These are phyloP conservation scores for Priocnemis perturbator DNA, from an alignment of 2,888 invertebrate genomes.

Conservation along the genomic window DNA sequence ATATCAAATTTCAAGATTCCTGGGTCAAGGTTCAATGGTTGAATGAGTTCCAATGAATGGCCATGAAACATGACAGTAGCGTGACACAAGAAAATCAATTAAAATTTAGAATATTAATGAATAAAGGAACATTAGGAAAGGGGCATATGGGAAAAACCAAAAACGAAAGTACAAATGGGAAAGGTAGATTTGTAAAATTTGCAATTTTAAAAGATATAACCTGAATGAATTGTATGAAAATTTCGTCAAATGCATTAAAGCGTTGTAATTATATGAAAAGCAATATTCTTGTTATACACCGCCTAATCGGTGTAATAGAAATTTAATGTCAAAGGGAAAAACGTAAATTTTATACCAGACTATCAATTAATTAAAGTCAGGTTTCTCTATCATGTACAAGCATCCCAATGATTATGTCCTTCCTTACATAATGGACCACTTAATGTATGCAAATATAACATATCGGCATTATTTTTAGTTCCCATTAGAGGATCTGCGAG, in stretches of 20 bases:
- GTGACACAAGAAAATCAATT: conserved; percentile 12
- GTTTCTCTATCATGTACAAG: conserved; percentile 15
- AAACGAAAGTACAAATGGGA: neutral
- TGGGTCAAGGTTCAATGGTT: conserved; percentile 58
- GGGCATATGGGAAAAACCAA: neutral
- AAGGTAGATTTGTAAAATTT: neutral
- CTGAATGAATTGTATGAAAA: neutral
- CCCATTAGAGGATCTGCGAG: neutral
- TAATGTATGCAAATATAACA: conserved; percentile 37
- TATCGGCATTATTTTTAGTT: conserved; percentile 50
- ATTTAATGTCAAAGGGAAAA: too few species aligned
- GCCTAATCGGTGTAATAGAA: too few species aligned
- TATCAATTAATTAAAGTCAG: conserved; percentile 14
- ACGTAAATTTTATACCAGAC: neutral
- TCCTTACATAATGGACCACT: conserved; percentile 65
- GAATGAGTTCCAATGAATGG: conserved; percentile 48
- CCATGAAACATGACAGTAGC: conserved; percentile 28
- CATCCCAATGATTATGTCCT: conserved; percentile 31
- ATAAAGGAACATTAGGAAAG: neutral
- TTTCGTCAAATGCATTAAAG: neutral
- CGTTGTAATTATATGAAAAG: too few species aligned
- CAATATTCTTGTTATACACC: too few species aligned
- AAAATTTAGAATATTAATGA: neutral
- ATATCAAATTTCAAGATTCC: conserved; percentile 45
- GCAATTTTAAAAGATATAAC: neutral